Base-by-base conservation (phyloP, 2,888 invertebrate species). In the Macropis europaea region DNA sequence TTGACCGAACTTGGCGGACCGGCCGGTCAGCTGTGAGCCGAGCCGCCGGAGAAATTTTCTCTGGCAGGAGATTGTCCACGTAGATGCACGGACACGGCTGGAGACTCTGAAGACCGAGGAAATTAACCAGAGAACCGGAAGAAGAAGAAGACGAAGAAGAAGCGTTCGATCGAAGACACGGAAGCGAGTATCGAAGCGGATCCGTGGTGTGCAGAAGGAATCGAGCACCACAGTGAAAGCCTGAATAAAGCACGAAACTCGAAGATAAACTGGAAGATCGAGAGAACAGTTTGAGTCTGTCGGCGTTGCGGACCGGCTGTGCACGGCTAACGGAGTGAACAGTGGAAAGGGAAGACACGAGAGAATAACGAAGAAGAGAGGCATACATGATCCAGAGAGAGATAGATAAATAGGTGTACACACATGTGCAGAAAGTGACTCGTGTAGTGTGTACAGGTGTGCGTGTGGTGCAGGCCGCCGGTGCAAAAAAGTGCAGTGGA, bases 21-120 rank as follows among this genome's bases (percentile, higher is more conserved):
- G 88, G 88, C 88, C 87, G 88, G 88, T 88, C 88, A 88, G 88
- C 88, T 88, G 88, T 88, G 87, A 84, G 78, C 82, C 79, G 86
- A 84, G 83, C 83, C 82, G 74, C 66, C 61, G 57, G 71, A 74
- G 79, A 60, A 68, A 68, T 73, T 71, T 52, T 71, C 76, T 66
- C 73, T 67, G 66, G 30, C 45, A 64, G 64, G 64, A 62, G 68
- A 79, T 71, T 59, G 72, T 78, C 74, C 70, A 54, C 60, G 61
- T 70, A 73, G 64, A 78, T 59, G 57, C 24, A 38, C 60, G 71
- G 40, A 28, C 53, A 45, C 30, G 61, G 48, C 17, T 42, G 72
- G 38, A 36, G 60, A 26, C 38, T n/a, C n/a, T n/a, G n/a, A 13
- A 47, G 28, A 34, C 17, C 61, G n/a, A 32, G 34, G 15, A 13